Evolutionary conservation across 2,797 vertebrate genomes (phyloP).

Genomic region (Sebastolobus altivelis): DNA sequence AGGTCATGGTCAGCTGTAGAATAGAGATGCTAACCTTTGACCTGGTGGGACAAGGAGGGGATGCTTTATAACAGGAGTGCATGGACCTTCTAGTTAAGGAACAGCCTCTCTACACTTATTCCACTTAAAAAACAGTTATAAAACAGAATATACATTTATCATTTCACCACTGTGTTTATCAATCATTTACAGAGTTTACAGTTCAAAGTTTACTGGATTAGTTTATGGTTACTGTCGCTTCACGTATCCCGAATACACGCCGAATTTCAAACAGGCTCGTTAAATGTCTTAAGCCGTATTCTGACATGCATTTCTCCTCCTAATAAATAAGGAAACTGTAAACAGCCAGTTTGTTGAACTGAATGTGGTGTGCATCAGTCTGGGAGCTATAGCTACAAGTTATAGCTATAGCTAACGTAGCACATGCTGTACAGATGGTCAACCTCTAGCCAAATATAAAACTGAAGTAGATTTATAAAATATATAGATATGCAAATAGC

Average conservation of each 20-base stretch:
- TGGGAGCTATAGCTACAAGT: slow-evolving; percentile 1
- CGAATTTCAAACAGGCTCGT: background rate
- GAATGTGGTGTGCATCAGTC: background rate
- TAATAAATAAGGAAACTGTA: background rate
- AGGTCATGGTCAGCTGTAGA: slow-evolving; percentile 3
- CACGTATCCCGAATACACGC: background rate
- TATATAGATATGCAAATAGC: background rate
- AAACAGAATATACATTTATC: rapidly evolving
- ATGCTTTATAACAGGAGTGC: background rate
- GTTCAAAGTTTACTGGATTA: background rate
- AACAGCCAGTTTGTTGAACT: background rate
- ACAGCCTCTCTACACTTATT: background rate
- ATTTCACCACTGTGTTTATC: background rate
- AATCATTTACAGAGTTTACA: background rate
- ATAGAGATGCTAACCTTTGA: background rate
- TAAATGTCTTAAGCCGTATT: background rate
- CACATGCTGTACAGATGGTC: background rate
- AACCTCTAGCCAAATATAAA: background rate
- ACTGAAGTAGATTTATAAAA: background rate
- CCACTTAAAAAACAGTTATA: background rate
- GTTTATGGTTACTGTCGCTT: background rate
- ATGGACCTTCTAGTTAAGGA: too few species aligned
- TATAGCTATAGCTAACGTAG: slow-evolving; percentile 28
- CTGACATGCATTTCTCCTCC: background rate
- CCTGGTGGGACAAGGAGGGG: background rate